Base-by-base conservation (phyloP, 2,797 vertebrate genomes). In the Amblyraja radiata region DNA sequence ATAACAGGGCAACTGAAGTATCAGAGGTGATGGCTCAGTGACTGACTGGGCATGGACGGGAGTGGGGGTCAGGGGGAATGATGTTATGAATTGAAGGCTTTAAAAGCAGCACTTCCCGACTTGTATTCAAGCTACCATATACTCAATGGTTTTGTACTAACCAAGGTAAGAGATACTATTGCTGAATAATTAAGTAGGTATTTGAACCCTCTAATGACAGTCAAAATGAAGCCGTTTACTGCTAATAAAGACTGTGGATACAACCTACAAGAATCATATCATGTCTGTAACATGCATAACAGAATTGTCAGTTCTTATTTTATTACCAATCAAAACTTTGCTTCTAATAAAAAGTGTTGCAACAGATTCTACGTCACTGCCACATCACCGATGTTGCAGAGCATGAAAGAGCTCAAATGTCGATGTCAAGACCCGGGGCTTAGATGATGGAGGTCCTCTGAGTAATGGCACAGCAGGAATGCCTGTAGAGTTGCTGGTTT, bases 211-310 rank as follows among this genome's bases (percentile, higher is more conserved):
- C 54, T 74, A 13, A n/a, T 39, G 32, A 18, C 32, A 74, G 25
- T 91, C 90, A 46, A 92, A 92, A 46, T 58, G 23, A 92, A 92
- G 71, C 39, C 14, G 54, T 76, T 92, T 73, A 76, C 28, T 68
- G 32, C n/a, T 65, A 21, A 88, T 88, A 36, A 88, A 88, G n/a
- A 3, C 63, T 25, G 7, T 92, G 23, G 39, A 76, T 92, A 88
- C 0, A 18, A 36, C 14, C n/a, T 68, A 88, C 63, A 88, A 32
- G 16, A 68, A 32, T 18, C 61, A 23, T 32, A 88, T n/a, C 65
- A 88, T 88, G 32, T 68, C 32, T 88, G 63, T 32, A 68, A 68
- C 46, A 68, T 73, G 0, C 9, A 73, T 76, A 84, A 88, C 73
- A 23, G 71, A 46, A 74, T 25, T 25, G 71, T 46, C 86, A 71